Conservation (phyloP, 1,140 invertebrate species). For the Magallana ariakensis region DNA sequence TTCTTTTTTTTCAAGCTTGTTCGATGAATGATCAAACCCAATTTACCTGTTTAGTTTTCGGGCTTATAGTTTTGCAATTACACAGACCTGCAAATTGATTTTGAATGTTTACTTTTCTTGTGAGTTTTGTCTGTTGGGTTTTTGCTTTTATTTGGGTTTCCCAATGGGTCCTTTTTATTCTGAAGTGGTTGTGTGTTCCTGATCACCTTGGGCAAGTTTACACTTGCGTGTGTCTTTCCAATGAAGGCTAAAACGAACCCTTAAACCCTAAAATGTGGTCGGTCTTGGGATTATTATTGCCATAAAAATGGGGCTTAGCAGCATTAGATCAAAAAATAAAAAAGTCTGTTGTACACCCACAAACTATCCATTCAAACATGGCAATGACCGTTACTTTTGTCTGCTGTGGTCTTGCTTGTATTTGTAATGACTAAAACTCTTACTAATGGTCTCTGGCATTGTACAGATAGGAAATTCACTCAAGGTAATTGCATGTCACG, state of each 20-base stretch:
- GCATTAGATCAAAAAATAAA: neutral
- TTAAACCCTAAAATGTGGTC: neutral
- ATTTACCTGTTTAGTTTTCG: neutral
- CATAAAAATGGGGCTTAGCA: constrained; percentile 1
- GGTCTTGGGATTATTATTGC: neutral
- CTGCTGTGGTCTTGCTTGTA: constrained; percentile 9
- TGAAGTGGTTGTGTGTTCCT: constrained; percentile 21
- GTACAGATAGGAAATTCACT: constrained; percentile 35
- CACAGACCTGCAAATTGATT: constrained; percentile 23
- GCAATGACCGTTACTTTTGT: neutral
- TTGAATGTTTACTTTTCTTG: constrained; percentile 21
- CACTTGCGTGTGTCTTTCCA: neutral
- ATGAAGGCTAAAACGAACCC: neutral
- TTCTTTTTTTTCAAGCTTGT: constrained; percentile 1
- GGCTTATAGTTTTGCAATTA: neutral
- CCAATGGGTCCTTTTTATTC: neutral
- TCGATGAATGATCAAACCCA: neutral
- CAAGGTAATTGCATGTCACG: constrained; percentile 9
- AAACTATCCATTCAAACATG: neutral
- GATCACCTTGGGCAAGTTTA: constrained; percentile 33
- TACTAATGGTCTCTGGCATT: constrained; percentile 34
- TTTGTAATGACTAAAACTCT: constrained; percentile 20
- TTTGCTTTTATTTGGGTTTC: constrained; percentile 13
- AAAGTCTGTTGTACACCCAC: constrained; percentile 8
- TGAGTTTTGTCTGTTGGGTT: neutral